A percentile compares a stretch with the other conserved stretches of the same genome.
Evolutionary conservation across 2,113 vertebrate species (phyloP).

Genomic region (Ceratotherium simum): DNA sequence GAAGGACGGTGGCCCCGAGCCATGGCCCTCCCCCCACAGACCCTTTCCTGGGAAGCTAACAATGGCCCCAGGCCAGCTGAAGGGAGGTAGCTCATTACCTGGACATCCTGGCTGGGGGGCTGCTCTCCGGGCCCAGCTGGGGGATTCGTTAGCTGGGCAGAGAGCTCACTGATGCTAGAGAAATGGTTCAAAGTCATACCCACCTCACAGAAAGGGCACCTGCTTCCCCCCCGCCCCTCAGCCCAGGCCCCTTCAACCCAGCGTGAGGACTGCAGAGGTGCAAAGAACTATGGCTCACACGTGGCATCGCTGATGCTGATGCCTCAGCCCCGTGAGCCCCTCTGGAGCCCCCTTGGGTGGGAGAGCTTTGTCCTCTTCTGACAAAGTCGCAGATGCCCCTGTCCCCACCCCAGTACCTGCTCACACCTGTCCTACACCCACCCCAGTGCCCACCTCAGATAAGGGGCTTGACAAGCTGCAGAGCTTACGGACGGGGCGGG

Average conservation of each 20-base stretch:
- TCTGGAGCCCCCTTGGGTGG: neutral
- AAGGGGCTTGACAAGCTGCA: neutral
- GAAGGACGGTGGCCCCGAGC: too few relatives aligned
- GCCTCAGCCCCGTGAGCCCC: neutral
- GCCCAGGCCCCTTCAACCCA: neutral
- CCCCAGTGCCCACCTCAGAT: neutral
- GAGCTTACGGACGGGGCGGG: neutral
- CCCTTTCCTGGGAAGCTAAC: neutral
- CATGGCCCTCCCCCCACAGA: neutral
- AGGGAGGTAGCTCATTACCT: neutral
- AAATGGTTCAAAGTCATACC: neutral
- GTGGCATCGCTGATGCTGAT: accelerated
- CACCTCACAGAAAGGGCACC: neutral
- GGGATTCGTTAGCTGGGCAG: neutral
- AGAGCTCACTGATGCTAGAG: neutral
- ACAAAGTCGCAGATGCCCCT: neutral
- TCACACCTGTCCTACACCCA: neutral
- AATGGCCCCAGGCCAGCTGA: neutral
- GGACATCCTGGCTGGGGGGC: neutral
- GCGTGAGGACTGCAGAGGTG: neutral
- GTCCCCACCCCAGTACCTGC: neutral
- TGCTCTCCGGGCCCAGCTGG: neutral
- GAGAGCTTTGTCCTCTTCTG: neutral
- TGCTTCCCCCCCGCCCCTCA: accelerated
- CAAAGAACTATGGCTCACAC: neutral